A percentile compares a stretch with the other conserved stretches of the same genome.
Evolutionary conservation across 1,140 invertebrate species (phyloP).

Genomic region (Leptestheria dahalacensis): DNA sequence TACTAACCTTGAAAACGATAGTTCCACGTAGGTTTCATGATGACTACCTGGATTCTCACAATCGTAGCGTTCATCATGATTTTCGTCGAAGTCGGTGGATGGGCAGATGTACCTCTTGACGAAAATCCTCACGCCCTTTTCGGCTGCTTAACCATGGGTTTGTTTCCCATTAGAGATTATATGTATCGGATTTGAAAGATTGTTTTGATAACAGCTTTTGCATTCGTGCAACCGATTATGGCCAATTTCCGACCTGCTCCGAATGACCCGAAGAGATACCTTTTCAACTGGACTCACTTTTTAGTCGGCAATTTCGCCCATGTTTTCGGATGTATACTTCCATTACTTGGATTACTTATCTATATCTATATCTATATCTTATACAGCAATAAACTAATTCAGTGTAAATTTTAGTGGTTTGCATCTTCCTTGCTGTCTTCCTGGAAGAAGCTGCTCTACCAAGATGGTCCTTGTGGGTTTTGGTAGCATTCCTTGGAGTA

Average conservation of each 20-base stretch:
- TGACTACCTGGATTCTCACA: constrained; percentile 59
- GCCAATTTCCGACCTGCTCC: constrained; percentile 74
- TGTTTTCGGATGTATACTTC: constrained; percentile 58
- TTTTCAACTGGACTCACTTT: constrained; percentile 95
- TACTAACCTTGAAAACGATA: constrained; percentile 27
- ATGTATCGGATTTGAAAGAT: background rate
- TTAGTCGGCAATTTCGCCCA: constrained; percentile 80
- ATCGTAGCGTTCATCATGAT: constrained; percentile 64
- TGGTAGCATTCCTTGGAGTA: constrained; percentile 73
- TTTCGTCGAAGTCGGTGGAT: constrained; percentile 60
- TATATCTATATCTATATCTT: constrained; percentile 9
- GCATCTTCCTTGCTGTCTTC: constrained; percentile 79
- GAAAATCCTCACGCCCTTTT: constrained; percentile 65
- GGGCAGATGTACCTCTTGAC: constrained; percentile 39
- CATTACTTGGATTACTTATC: background rate
- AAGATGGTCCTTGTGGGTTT: constrained; percentile 65
- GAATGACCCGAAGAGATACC: constrained; percentile 52
- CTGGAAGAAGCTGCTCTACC: constrained; percentile 69
- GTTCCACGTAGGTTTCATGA: constrained; percentile 74
- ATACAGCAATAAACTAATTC: constrained; percentile 22
- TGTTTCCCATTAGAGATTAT: background rate
- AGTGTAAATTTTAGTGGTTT: constrained; percentile 51
- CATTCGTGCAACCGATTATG: constrained; percentile 70
- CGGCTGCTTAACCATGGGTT: constrained; percentile 48
- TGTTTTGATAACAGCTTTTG: constrained; percentile 33